phyloP scores from a whole-genome alignment of 2,888 invertebrate genomes.

The Pogonocherus hispidulus region DNA sequence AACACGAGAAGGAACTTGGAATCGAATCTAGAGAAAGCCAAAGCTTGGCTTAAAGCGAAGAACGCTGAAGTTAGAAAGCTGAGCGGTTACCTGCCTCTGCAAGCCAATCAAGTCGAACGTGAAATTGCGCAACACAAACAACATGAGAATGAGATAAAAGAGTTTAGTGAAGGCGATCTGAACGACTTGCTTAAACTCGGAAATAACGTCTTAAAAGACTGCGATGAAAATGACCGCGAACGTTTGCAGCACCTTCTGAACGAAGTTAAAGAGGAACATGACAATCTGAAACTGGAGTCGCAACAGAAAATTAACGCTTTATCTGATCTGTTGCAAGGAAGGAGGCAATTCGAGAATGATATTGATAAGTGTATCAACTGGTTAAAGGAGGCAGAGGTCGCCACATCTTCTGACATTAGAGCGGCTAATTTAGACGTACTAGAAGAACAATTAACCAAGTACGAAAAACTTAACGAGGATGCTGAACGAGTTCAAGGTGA shows the following conservation, averaged over 20 bases:
- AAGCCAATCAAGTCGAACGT: conserved; percentile 85
- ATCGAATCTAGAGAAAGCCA: conserved; percentile 82
- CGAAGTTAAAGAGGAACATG: conserved; percentile 80
- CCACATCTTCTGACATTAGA: conserved; percentile 84
- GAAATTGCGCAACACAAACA: conserved; percentile 83
- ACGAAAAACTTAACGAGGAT: conserved; percentile 83
- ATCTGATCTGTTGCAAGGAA: conserved; percentile 80
- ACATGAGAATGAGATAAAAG: conserved; percentile 82
- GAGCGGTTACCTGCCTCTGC: conserved; percentile 84
- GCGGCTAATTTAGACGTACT: conserved; percentile 85
- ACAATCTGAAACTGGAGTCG: conserved; percentile 80
- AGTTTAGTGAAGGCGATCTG: conserved; percentile 82
- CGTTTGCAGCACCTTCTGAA: conserved; percentile 78
- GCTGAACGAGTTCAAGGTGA: conserved; percentile 79
- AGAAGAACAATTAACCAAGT: conserved; percentile 90
- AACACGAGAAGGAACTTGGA: conserved; percentile 84
- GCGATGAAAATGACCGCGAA: conserved; percentile 79
- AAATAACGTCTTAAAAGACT: conserved; percentile 84
- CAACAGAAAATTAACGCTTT: conserved; percentile 80
- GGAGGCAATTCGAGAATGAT: conserved; percentile 86
- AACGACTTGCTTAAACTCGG: conserved; percentile 84
- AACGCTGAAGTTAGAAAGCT: conserved; percentile 82
- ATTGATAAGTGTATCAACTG: conserved; percentile 87
- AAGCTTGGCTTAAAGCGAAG: conserved; percentile 85
- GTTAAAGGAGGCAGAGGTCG: conserved; percentile 92